Evolutionary conservation across 1,140 invertebrate genomes (phyloP).

Genomic region (Epicauta chinensis): DNA sequence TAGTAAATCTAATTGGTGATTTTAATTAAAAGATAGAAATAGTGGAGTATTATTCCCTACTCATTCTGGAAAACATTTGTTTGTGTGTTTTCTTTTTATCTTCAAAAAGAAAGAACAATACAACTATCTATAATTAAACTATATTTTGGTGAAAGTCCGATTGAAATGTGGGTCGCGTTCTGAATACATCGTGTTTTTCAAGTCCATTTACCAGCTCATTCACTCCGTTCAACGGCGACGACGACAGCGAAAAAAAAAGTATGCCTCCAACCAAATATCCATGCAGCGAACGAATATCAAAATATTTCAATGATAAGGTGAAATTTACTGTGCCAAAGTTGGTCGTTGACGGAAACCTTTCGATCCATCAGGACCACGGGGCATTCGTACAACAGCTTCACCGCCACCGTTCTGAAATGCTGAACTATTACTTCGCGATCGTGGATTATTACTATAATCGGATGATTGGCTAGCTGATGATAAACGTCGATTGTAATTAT

Average conservation of each 20-base stretch:
- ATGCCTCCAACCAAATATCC: too few relatives aligned
- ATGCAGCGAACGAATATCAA: slow-evolving; percentile 1
- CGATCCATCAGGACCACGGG: slow-evolving; percentile 77
- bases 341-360: slow-evolving; percentile 58
- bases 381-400: slow-evolving; percentile 69
- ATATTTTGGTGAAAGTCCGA: slow-evolving; percentile 8
- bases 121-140: neutral
- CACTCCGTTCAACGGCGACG: slow-evolving; percentile 1
- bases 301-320: neutral
- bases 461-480: slow-evolving; percentile 48
- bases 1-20: neutral
- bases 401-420: slow-evolving; percentile 46
- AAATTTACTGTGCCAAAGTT: slow-evolving; percentile 3
- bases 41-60: too few relatives aligned
- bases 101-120: neutral
- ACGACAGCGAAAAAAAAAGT: slow-evolving; percentile 1
- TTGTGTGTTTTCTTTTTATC: neutral
- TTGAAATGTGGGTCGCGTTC: slow-evolving; percentile 4
- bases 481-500: slow-evolving; percentile 44
- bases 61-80: neutral
- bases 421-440: slow-evolving; percentile 51
- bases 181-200: neutral
- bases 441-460: slow-evolving; percentile 39
- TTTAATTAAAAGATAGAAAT: slow-evolving; percentile 1
- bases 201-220: slow-evolving; percentile 1